Conservation (phyloP, 2,113 vertebrate genomes). For the Terrapene triunguis region DNA sequence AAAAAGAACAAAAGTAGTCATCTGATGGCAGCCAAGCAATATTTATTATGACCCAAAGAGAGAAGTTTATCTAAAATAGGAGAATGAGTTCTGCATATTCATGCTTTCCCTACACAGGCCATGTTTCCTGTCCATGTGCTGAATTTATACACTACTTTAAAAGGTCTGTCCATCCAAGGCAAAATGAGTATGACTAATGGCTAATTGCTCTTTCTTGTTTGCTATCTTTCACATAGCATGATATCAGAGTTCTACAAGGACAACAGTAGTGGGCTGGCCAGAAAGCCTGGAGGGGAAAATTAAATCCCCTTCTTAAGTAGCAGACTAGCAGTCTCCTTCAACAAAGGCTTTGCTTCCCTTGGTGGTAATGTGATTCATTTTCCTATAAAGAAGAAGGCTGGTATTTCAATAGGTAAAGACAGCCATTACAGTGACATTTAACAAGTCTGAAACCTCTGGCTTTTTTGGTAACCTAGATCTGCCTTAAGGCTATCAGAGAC, state of each 20-base stretch:
- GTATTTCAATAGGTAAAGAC: constrained; percentile 85
- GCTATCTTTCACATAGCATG: constrained; percentile 51
- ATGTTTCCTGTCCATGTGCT: not conserved
- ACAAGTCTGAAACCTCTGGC: constrained; percentile 84
- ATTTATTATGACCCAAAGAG: not conserved
- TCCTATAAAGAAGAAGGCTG: constrained; percentile 82
- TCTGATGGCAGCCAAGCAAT: not conserved
- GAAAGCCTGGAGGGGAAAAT: constrained; percentile 74
- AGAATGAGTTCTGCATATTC: not conserved
- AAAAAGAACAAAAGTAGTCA: not conserved
- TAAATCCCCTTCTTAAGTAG: constrained; percentile 78
- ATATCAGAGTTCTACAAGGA: constrained; percentile 71
- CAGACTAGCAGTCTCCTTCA: constrained; percentile 79
- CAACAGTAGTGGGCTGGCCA: constrained; percentile 72
- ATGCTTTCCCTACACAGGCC: constrained; percentile 2
- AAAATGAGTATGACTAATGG: constrained; percentile 69
- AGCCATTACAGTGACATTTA: constrained; percentile 90
- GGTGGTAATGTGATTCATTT: constrained; percentile 80
- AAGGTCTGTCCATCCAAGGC: constrained; percentile 36
- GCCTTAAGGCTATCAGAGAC: constrained; percentile 87
- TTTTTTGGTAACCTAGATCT: constrained; percentile 83
- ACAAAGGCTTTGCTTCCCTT: constrained; percentile 78
- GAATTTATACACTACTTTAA: constrained; percentile 47
- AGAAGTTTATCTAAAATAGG: not conserved
- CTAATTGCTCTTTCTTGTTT: constrained; percentile 71